Base-by-base conservation (phyloP, 2,797 vertebrate species). In the Allobates femoralis region DNA sequence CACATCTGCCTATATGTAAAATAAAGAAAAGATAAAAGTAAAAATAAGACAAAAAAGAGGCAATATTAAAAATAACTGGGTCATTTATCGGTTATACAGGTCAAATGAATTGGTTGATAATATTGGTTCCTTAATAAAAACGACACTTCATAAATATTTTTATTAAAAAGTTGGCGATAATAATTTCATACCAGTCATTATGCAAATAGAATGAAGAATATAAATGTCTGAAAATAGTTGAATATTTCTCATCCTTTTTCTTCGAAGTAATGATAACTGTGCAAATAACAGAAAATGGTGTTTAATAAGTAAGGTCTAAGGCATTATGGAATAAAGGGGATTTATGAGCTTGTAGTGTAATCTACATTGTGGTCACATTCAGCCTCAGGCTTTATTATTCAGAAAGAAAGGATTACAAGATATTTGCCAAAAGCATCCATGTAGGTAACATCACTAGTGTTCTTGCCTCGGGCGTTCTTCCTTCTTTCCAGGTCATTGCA, bases 341-440 rank as follows among this genome's bases (percentile, higher is more conserved):
- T 73, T 82, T 82, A 55, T 82, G 30, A 71, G 67, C 80, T 71
- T 32, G 51, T 37, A 28, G 64, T 71, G 55, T 71, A 82, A 82
- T 41, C 53, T 83, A 60, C 69, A 83, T 83, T 53, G 56, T 75
- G 69, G 67, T 74, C 81, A 58, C 67, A 83, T 58, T 56, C 55
- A 60, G 56, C 81, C 81, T 83, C 69, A 74, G 69, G 81, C 81
- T 82, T 73, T 82, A 82, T 82, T 71, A 69, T 82, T 73, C 66
- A 83, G n/a, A 23, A 73, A 83, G 51, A 82, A 55, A 83, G 81
- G 53, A 74, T 83, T 75, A 83, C 69, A 74, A 56, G 32, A 60
- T 60, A 30, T 28, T 83, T 83, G 55, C 67, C 81, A 74, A 83
- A 74, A 83, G 67, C 69, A 60, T 74, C 28, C 41, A 16, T 71